Conservation (phyloP, 1,140 invertebrate genomes). For the Diorhabda carinulata region DNA sequence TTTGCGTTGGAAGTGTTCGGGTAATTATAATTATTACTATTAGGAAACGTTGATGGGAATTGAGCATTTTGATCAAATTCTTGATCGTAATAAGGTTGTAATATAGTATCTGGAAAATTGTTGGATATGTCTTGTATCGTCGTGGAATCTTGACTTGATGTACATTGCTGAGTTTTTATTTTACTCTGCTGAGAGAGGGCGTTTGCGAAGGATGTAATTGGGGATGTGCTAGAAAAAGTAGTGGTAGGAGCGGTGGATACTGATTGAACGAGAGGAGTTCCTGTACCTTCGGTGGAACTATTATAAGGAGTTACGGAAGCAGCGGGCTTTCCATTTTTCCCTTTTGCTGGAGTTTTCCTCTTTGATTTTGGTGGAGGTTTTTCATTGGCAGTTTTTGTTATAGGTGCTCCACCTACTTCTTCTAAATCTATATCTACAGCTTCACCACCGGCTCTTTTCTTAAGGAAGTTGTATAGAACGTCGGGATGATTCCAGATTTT, state of each 20-base stretch:
- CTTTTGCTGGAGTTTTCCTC: conserved; percentile 31
- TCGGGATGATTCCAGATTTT: conserved; percentile 99
- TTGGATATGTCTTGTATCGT: conserved; percentile 28
- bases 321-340: conserved; percentile 55
- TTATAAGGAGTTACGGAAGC: conserved; percentile 63
- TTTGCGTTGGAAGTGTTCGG: conserved; percentile 15
- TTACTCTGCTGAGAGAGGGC: conserved; percentile 22
- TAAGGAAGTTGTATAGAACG: conserved; percentile 87
- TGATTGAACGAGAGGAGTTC: conserved; percentile 5
- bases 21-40: conserved; percentile 14
- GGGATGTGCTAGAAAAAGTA: conserved; percentile 16
- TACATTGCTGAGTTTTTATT: neutral
- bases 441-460: conserved; percentile 74
- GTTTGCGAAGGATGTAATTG: conserved; percentile 25
- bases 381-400: conserved; percentile 24
- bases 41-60: conserved; percentile 21
- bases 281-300: conserved; percentile 22
- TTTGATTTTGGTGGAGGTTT: conserved; percentile 31
- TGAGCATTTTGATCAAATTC: conserved; percentile 30
- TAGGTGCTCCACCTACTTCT: conserved; percentile 52
- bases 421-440: conserved; percentile 91
- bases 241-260: neutral
- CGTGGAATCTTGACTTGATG: conserved; percentile 25
- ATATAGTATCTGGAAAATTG: conserved; percentile 27
- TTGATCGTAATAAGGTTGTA: conserved; percentile 23